Conservation (phyloP, 2,113 vertebrate genomes). For the Notothenia rossii region DNA sequence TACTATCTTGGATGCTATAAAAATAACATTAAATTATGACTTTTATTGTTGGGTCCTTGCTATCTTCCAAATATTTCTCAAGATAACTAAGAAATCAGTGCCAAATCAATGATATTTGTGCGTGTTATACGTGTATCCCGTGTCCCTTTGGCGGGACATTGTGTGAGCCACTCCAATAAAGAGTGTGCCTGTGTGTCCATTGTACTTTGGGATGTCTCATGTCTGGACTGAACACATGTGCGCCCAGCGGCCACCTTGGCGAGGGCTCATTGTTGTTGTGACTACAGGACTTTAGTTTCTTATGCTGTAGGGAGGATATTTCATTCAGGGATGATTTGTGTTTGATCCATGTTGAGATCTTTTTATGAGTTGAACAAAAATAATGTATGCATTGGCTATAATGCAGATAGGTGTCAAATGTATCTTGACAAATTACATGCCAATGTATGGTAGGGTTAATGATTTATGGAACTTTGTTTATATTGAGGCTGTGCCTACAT, state of each 20-base stretch:
- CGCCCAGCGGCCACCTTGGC: constrained; percentile 33
- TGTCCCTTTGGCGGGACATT: constrained; percentile 27
- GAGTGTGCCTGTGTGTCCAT: constrained; percentile 30
- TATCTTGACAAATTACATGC: background rate
- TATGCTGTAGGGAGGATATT: background rate
- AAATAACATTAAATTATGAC: no score
- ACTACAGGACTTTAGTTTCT: background rate
- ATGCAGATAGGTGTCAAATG: background rate
- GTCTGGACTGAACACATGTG: constrained; percentile 66
- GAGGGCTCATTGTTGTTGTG: constrained; percentile 15
- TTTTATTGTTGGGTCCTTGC: no score
- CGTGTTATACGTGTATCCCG: background rate
- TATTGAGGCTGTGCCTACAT: constrained; percentile 20
- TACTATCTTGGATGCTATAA: no score
- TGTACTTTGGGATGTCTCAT: constrained; percentile 51
- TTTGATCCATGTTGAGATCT: no score
- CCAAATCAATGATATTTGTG: background rate
- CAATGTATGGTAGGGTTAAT: constrained; percentile 6
- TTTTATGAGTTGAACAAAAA: no score
- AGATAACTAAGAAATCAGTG: background rate
- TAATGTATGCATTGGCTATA: background rate
- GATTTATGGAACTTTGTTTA: constrained; percentile 28
- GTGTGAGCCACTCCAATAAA: background rate
- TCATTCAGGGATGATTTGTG: no score
- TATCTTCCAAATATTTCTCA: background rate